Evolutionary conservation across 2,888 invertebrate genomes (phyloP).

Genomic region (Calameuta pallipes): DNA sequence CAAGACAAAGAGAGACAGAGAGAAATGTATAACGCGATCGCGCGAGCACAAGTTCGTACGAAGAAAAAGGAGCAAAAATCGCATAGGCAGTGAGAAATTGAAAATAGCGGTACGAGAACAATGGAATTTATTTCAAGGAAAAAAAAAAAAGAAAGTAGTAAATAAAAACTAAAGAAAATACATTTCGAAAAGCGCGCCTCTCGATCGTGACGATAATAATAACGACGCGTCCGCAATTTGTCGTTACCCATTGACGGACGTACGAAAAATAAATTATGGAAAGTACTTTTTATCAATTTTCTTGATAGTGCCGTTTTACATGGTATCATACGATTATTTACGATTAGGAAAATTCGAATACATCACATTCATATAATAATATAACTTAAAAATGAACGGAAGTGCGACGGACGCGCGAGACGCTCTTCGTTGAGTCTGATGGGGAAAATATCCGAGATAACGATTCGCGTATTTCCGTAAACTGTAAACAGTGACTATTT

Average conservation of each 20-base stretch:
- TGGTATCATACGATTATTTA: conserved; percentile 18
- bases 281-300: conserved; percentile 18
- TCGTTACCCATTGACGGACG: neutral
- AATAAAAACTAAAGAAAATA: neutral
- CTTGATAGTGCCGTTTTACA: conserved; percentile 32
- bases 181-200: neutral
- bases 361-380: conserved; percentile 19
- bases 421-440: neutral
- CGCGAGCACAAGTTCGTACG: neutral
- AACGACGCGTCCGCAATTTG: neutral
- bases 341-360: conserved; percentile 27
- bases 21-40: neutral
- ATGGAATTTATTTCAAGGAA: neutral
- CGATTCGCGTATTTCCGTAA: neutral
- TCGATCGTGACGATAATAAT: neutral
- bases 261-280: conserved; percentile 27
- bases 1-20: neutral
- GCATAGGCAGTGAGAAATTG: neutral
- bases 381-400: conserved; percentile 1
- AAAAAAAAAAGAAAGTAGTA: neutral
- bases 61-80: neutral
- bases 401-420: neutral
- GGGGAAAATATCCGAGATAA: neutral
- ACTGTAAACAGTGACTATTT: neutral
- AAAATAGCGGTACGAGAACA: neutral